Evolutionary conservation across 2,113 vertebrate species (phyloP), one percentile per base, ranked within the genome.

Genomic region (Hemichromis elongatus): DNA sequence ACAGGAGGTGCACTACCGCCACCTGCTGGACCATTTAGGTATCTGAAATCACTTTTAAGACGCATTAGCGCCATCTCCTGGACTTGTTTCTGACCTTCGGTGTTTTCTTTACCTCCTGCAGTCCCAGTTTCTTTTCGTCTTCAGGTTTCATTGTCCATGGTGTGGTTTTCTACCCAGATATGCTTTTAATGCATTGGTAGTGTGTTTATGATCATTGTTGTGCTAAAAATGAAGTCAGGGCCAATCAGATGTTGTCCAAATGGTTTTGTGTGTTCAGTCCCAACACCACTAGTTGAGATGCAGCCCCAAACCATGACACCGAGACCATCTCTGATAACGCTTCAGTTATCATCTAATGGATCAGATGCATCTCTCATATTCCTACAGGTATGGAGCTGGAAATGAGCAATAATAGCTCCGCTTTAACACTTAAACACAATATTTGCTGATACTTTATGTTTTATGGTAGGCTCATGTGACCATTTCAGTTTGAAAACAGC

Each of bases 61-160:
- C 9, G 35, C 86, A 53, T 59, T 80, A 83, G 77, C 26, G 92
- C 91, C 92, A 85, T 70, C 93, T 89, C 13, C 79, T 91, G 94
- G 87, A 70, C 6, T 28, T 11, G 3, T 0, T 11, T 0, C 21
- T 79, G 9, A 19, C 0, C 3, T 52, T 75, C 18, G 2, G 21
- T 16, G 30, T 28, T 86, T 40, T 26, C 28, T 47, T 55, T 35
- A 16, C 28, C 10, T 57, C 35, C 40, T 4, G 13, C 10, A n/a
- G 59, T 63, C 57, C 18, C 57, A 61, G 40, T 45, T 45, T 53
- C 7, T 53, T 53, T 53, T 19, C 19, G 33, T 33, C 33, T 33
- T 35, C 59, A n/a, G 59, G 30, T 35, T 35, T 35, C n/a, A 61
- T 30, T 35, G 59, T 37, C 59, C 19, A n/a, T 73, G 50, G 16